Evolutionary conservation across 2,888 invertebrate species (phyloP).

Genomic region (Linnaemya vulpina): DNA sequence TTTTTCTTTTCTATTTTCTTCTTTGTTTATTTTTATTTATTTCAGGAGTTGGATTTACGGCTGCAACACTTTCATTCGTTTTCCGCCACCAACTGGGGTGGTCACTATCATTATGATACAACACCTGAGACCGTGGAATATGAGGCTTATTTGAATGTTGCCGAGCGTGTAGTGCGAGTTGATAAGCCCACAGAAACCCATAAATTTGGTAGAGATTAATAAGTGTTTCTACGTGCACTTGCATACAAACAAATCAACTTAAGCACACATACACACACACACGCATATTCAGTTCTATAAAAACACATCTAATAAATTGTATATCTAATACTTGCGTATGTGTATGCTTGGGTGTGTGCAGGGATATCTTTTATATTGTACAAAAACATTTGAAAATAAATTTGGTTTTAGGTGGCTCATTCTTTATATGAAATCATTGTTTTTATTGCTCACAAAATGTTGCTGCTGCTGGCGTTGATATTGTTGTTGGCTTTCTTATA

Average conservation of each 20-base stretch:
- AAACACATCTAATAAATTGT: neutral
- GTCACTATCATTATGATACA: slow-evolving; percentile 98
- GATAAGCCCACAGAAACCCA: slow-evolving; percentile 89
- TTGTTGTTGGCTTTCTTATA: slow-evolving; percentile 37
- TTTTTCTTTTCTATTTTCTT: slow-evolving; percentile 6
- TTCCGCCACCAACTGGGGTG: slow-evolving; percentile 91
- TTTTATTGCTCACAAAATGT: slow-evolving; percentile 36
- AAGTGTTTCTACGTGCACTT: slow-evolving; percentile 24
- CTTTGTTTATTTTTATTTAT: no score
- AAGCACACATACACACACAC: no score
- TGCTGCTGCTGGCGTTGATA: slow-evolving; percentile 35
- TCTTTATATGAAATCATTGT: slow-evolving; percentile 45
- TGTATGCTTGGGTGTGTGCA: no score
- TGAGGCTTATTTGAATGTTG: slow-evolving; percentile 94
- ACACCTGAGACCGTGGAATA: slow-evolving; percentile 93
- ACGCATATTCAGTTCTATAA: no score
- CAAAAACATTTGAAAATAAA: slow-evolving; percentile 55
- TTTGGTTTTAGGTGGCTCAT: slow-evolving; percentile 56
- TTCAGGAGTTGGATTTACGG: slow-evolving; percentile 93
- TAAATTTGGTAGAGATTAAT: slow-evolving; percentile 90
- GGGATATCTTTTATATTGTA: neutral
- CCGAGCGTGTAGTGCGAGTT: slow-evolving; percentile 88
- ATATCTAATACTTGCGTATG: neutral
- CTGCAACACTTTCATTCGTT: slow-evolving; percentile 98
- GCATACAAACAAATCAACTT: neutral